These are phyloP conservation scores for Melanostoma mellinum DNA, from an alignment of 2,888 invertebrate genomes.

Conservation along the genomic window DNA sequence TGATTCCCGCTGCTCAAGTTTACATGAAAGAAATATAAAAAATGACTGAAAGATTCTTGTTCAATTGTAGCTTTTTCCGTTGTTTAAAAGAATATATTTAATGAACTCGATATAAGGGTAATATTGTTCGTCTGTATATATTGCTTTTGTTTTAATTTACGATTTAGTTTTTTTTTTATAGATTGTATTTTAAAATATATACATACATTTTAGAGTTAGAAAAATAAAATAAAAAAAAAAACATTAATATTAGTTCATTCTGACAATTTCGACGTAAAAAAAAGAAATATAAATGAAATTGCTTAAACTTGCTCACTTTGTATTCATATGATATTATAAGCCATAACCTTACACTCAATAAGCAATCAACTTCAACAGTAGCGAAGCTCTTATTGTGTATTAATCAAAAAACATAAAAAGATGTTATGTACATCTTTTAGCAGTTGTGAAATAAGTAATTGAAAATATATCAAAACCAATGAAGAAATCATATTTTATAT, in stretches of 20 bases:
- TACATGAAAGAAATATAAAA: constrained; percentile 35
- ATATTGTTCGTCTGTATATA: constrained; percentile 43
- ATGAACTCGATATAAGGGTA: constrained; percentile 13
- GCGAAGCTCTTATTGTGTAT: neutral
- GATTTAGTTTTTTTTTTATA: constrained; percentile 24
- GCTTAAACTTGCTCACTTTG: neutral
- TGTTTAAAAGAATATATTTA: constrained; percentile 24
- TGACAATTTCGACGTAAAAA: no score
- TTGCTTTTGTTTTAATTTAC: constrained; percentile 32
- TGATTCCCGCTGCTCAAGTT: constrained; percentile 54
- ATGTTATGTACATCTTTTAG: neutral
- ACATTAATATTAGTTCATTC: neutral
- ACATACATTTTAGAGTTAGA: neutral
- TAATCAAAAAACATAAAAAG: neutral
- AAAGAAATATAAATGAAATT: no score
- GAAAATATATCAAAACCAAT: no score
- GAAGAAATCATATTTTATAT: constrained; percentile 40
- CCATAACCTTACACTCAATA: neutral
- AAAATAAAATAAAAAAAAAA: neutral
- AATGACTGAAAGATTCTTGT: constrained; percentile 42
- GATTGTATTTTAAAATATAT: constrained; percentile 3
- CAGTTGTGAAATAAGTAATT: neutral
- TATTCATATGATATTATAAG: constrained; percentile 8
- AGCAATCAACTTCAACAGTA: no score
- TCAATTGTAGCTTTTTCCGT: constrained; percentile 51